These are phyloP conservation scores for Mizuhopecten yessoensis DNA, from an alignment of 1,140 invertebrate species.

Conservation along the genomic window DNA sequence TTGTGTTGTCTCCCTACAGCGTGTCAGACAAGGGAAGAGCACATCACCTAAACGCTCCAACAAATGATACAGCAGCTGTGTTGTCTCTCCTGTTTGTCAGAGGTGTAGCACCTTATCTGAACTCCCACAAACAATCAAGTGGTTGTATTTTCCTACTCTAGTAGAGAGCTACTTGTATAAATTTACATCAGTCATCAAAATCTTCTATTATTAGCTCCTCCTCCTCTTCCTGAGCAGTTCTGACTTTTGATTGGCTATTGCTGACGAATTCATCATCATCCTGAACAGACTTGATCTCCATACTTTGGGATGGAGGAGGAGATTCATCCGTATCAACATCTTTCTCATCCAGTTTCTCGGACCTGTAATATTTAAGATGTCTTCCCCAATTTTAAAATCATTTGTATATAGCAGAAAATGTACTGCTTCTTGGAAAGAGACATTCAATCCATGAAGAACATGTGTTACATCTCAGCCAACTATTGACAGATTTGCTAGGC, in stretches of 20 bases:
- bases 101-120: neutral
- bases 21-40: neutral
- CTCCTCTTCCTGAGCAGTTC: slow-evolving; percentile 67
- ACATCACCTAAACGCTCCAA: neutral
- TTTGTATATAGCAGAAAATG: no score
- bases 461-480: no score
- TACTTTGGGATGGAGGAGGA: neutral
- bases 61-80: neutral
- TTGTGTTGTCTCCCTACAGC: no score
- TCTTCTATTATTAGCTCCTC: slow-evolving; percentile 75
- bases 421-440: no score
- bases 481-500: no score
- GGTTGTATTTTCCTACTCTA: neutral
- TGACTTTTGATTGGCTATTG: slow-evolving; percentile 69
- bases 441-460: no score
- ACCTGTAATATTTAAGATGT: slow-evolving; percentile 44
- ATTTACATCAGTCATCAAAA: slow-evolving; percentile 71
- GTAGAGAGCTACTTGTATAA: neutral
- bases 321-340: slow-evolving; percentile 57
- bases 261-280: slow-evolving; percentile 64
- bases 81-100: neutral
- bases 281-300: neutral
- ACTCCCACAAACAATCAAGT: no score
- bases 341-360: slow-evolving; percentile 67
- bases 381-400: neutral